phyloP scores from a whole-genome alignment of 1,140 invertebrate species.

The Euwallacea similis region DNA sequence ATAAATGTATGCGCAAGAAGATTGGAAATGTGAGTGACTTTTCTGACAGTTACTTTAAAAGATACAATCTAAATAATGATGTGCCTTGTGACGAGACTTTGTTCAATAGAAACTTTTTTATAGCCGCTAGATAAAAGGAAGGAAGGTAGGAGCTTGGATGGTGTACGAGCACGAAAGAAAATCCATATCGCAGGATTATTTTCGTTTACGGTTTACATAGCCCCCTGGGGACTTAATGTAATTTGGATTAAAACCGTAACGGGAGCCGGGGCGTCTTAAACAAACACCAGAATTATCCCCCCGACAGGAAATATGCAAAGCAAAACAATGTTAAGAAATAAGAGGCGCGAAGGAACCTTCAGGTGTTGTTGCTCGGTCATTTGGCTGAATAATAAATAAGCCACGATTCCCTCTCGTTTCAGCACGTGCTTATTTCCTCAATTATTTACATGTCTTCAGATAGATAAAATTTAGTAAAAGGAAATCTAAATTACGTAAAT shows the following conservation, averaged over 20 bases:
- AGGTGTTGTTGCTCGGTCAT: conserved; percentile 34
- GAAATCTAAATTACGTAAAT: conserved; percentile 39
- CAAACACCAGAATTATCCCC: conserved; percentile 35
- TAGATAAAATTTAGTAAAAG: conserved; percentile 41
- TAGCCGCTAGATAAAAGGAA: not conserved
- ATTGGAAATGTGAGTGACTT: conserved; percentile 39
- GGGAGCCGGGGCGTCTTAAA: conserved; percentile 24
- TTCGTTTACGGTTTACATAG: conserved; percentile 16
- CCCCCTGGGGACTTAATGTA: conserved; percentile 22
- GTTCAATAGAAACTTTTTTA: not conserved
- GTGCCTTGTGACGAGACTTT: not conserved
- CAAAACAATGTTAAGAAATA: conserved; percentile 37
- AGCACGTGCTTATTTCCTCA: conserved; percentile 23
- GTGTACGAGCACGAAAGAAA: not conserved
- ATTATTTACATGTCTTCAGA: conserved; percentile 37
- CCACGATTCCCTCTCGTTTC: conserved; percentile 6
- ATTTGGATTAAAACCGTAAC: conserved; percentile 38
- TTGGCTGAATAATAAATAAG: conserved; percentile 33
- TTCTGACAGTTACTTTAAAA: conserved; percentile 35
- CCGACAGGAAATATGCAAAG: conserved; percentile 36
- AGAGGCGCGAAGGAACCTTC: conserved; percentile 34
- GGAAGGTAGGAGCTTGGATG: not conserved
- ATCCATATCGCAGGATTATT: conserved; percentile 26
- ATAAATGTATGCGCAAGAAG: conserved; percentile 37
- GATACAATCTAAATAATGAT: conserved; percentile 36